These are phyloP conservation scores for Ostrea edulis DNA, from an alignment of 1,140 invertebrate genomes.

Conservation along the genomic window DNA sequence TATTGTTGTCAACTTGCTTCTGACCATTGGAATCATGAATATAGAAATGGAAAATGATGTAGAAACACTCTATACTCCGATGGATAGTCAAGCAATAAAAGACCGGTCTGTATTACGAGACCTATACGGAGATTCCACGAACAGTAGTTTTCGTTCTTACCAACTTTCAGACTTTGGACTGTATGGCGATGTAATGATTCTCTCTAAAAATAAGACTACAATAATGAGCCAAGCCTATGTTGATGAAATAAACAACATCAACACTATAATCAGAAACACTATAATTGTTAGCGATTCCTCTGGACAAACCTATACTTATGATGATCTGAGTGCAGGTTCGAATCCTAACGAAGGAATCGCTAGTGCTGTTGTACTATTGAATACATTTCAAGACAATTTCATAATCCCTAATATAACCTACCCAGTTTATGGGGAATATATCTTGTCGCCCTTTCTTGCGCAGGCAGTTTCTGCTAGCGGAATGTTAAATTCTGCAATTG, in stretches of 20 bases:
- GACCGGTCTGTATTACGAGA: not conserved
- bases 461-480: slow-evolving; percentile 5
- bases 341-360: not conserved
- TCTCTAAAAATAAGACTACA: too few relatives aligned
- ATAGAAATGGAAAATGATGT: not conserved
- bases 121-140: not conserved
- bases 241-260: too few relatives aligned
- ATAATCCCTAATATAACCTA: not conserved
- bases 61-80: not conserved
- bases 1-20: too few relatives aligned
- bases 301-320: too few relatives aligned
- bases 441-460: not conserved
- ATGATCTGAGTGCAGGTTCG: too few relatives aligned
- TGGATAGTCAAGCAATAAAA: not conserved
- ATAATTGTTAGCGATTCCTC: too few relatives aligned
- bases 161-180: not conserved
- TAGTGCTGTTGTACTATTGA: not conserved
- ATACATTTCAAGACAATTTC: not conserved
- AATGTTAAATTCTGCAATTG: not conserved
- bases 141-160: not conserved
- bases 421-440: not conserved
- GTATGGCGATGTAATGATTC: too few relatives aligned
- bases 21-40: too few relatives aligned
- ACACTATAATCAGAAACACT: too few relatives aligned
- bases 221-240: too few relatives aligned